Conservation (phyloP, 2,113 vertebrate genomes). For the Thunnus thynnus region DNA sequence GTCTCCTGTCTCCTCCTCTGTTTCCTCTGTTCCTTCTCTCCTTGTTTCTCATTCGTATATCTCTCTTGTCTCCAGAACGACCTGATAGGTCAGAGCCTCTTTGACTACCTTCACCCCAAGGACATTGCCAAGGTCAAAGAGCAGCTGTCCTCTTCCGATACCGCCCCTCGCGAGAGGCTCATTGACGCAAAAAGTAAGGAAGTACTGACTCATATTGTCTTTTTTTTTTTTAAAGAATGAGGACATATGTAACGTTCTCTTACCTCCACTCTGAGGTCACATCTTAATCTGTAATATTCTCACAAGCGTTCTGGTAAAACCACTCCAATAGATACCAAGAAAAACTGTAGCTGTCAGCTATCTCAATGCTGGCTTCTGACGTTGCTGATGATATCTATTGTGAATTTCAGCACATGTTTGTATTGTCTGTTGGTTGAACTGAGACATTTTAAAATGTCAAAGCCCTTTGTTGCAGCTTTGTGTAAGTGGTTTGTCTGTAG, state of each 20-base stretch:
- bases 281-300: not conserved
- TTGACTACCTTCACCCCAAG: slow-evolving; percentile 99
- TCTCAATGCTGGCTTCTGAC: not conserved
- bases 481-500: too few relatives aligned
- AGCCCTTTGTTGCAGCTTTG: not conserved
- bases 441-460: not conserved
- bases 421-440: not conserved
- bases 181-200: slow-evolving; percentile 97
- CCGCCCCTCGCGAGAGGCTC: slow-evolving; percentile 94
- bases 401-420: not conserved
- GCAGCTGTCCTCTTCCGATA: slow-evolving; percentile 97
- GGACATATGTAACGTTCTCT: too few relatives aligned
- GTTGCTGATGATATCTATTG: not conserved
- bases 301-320: too few relatives aligned
- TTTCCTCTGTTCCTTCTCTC: not conserved
- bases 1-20: not conserved
- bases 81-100: slow-evolving; percentile 98
- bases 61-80: slow-evolving; percentile 86
- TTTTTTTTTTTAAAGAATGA: not conserved
- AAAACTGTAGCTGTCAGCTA: not conserved
- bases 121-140: slow-evolving; percentile 99
- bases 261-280: too few relatives aligned
- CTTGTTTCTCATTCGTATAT: not conserved
- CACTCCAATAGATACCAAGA: too few relatives aligned
- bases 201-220: not conserved